A percentile compares a stretch with the other conserved stretches of the same genome.
Evolutionary conservation across 2,888 invertebrate species (phyloP).

Genomic region (Colletes collaris): DNA sequence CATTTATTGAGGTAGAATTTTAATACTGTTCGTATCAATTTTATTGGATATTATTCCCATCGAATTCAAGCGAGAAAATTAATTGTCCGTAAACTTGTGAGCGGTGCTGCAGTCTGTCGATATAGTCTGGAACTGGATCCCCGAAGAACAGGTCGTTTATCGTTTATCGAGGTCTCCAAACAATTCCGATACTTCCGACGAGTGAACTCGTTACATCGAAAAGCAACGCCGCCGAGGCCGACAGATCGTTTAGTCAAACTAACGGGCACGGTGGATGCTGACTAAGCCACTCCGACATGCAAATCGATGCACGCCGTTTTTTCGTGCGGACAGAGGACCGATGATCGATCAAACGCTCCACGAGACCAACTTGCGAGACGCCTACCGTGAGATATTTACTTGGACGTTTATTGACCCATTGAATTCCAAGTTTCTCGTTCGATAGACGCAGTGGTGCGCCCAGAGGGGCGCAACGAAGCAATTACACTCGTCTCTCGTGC

Average conservation of each 20-base stretch:
- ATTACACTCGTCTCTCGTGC: too few species aligned
- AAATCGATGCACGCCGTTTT: constrained; percentile 69
- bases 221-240: constrained; percentile 58
- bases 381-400: constrained; percentile 44
- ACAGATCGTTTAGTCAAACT: constrained; percentile 65
- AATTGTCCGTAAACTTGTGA: neutral
- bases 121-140: constrained; percentile 5
- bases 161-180: constrained; percentile 17
- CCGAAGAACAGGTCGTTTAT: neutral
- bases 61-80: too few species aligned
- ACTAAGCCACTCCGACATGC: constrained; percentile 78
- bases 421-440: constrained; percentile 16
- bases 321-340: constrained; percentile 50
- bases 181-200: constrained; percentile 31
- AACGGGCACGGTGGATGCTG: constrained; percentile 65
- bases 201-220: constrained; percentile 59
- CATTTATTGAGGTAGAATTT: too few species aligned
- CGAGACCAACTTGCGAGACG: constrained; percentile 35
- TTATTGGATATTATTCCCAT: too few species aligned
- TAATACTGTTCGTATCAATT: too few species aligned
- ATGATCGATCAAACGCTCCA: constrained; percentile 52
- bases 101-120: neutral
- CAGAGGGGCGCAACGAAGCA: too few species aligned
- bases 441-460: neutral
- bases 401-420: constrained; percentile 48